These are phyloP conservation scores for Alligator sinensis DNA, from an alignment of 2,113 vertebrate genomes.

Conservation along the genomic window DNA sequence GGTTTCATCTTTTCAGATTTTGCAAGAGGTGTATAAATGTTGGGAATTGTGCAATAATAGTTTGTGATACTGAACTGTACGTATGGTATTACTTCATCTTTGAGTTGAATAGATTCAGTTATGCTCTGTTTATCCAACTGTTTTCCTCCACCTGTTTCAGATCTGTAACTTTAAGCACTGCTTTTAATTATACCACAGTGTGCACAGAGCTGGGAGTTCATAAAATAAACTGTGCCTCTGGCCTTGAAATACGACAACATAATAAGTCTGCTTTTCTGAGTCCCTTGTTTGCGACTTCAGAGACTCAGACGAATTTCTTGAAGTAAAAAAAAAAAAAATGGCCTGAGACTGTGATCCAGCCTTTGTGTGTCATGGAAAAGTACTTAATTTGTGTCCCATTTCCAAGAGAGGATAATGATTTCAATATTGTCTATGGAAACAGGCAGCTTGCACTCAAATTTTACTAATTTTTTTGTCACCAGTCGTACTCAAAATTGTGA, in stretches of 20 bases:
- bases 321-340: slow-evolving; percentile 51
- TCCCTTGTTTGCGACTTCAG: background rate
- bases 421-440: slow-evolving; percentile 73
- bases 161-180: slow-evolving; percentile 59
- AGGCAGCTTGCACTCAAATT: slow-evolving; percentile 68
- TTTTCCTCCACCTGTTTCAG: slow-evolving; percentile 65
- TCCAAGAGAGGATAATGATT: slow-evolving; percentile 74
- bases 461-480: slow-evolving; percentile 25
- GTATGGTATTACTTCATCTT: slow-evolving; percentile 61
- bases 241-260: background rate
- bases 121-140: slow-evolving; percentile 53
- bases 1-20: slow-evolving; percentile 53
- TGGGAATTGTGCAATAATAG: background rate
- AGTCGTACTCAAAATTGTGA: slow-evolving; percentile 57
- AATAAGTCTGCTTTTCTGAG: background rate
- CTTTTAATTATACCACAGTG: slow-evolving; percentile 54
- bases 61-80: slow-evolving; percentile 23
- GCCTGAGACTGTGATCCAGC: slow-evolving; percentile 4
- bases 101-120: slow-evolving; percentile 64
- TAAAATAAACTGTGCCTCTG: slow-evolving; percentile 23
- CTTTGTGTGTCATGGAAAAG: slow-evolving; percentile 59
- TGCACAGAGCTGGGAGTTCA: slow-evolving; percentile 36
- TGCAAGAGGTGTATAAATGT: slow-evolving; percentile 44
- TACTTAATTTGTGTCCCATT: slow-evolving; percentile 55
- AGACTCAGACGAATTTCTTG: slow-evolving; percentile 9